Evolutionary conservation across 1,140 invertebrate genomes (phyloP).

Genomic region (Chionoecetes opilio): DNA sequence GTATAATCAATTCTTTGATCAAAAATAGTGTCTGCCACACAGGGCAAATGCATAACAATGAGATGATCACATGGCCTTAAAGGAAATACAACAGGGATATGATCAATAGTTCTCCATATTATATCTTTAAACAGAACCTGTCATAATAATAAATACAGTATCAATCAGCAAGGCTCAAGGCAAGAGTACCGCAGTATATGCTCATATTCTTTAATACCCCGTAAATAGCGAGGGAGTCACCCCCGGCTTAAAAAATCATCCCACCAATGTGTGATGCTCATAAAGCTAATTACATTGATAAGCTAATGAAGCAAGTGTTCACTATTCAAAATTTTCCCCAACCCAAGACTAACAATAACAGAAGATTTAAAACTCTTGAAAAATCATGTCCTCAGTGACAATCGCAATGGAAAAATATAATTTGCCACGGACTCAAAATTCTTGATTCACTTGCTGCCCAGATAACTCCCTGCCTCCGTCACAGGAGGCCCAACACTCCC

Average conservation of each 20-base stretch:
- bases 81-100: constrained; percentile 78
- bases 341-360: constrained; percentile 73
- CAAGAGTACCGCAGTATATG: constrained; percentile 76
- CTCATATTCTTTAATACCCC: constrained; percentile 49
- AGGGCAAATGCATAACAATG: constrained; percentile 79
- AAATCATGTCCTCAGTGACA: constrained; percentile 62
- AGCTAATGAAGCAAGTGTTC: constrained; percentile 49
- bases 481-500: background rate
- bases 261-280: constrained; percentile 25
- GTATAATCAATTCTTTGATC: constrained; percentile 80
- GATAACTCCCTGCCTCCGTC: constrained; percentile 60
- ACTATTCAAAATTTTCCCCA: constrained; percentile 35
- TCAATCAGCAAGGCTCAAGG: constrained; percentile 75
- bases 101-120: constrained; percentile 76
- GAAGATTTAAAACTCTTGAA: constrained; percentile 56
- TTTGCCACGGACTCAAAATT: constrained; percentile 49
- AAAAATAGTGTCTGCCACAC: constrained; percentile 79
- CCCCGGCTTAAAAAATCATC: constrained; percentile 47
- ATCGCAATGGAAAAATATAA: constrained; percentile 59
- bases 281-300: constrained; percentile 2
- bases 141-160: constrained; percentile 77
- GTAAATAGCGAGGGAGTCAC: constrained; percentile 55
- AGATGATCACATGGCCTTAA: constrained; percentile 79
- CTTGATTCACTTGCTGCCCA: constrained; percentile 71
- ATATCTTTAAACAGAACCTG: constrained; percentile 78